Percentiles rank a stretch among this genome's conserved stretches.
phyloP scores from a whole-genome alignment of 2,888 invertebrate genomes.

The Prosapia bicincta region DNA sequence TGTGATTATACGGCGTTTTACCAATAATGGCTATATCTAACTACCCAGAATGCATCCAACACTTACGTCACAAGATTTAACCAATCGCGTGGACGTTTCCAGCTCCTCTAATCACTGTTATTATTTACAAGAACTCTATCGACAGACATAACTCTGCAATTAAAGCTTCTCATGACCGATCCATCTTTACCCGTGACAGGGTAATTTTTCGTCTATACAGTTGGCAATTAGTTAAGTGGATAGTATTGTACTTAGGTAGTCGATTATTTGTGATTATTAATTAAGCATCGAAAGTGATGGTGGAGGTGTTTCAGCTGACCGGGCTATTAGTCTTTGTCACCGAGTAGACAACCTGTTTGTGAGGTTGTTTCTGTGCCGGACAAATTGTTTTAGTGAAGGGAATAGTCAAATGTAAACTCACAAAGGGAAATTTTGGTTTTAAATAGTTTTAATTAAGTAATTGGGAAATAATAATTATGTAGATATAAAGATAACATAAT shows the following conservation, averaged over 20 bases:
- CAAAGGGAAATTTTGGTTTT: too few species aligned
- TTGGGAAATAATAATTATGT: too few species aligned
- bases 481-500: too few species aligned
- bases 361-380: background rate
- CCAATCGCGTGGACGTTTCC: too few species aligned
- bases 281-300: background rate
- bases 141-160: background rate
- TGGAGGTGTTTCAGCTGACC: background rate
- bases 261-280: slow-evolving; percentile 2
- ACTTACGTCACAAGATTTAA: too few species aligned
- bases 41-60: too few species aligned
- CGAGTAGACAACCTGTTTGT: background rate
- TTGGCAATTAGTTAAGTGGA: background rate
- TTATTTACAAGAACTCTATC: background rate
- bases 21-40: too few species aligned
- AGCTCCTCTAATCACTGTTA: background rate
- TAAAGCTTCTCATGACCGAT: background rate
- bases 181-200: background rate
- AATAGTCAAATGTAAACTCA: too few species aligned
- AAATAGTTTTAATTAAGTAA: too few species aligned
- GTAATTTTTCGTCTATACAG: background rate
- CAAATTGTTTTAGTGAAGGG: too few species aligned
- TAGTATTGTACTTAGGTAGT: background rate
- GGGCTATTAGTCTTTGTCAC: background rate
- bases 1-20: too few species aligned